Conservation (phyloP, 2,797 vertebrate genomes). For the Perdix hodgsoniae region DNA sequence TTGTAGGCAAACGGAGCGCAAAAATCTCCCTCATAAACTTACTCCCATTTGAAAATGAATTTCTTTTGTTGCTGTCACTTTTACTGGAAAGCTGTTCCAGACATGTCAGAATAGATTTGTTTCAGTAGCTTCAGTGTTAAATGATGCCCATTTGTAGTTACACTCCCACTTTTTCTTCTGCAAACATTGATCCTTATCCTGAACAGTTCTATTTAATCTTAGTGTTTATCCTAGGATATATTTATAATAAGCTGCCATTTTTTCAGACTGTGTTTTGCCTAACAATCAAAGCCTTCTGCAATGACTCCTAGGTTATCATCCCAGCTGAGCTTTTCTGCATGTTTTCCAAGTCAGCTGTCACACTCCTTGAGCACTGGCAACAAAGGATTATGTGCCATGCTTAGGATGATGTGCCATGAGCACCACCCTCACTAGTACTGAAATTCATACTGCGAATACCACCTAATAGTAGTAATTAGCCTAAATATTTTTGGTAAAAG, state of each 20-base stretch:
- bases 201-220: not conserved
- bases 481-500: too few species aligned
- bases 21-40: not conserved
- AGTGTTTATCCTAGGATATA: not conserved
- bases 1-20: not conserved
- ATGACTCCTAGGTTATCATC: not conserved
- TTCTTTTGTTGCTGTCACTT: not conserved
- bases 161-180: not conserved
- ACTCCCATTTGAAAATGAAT: not conserved
- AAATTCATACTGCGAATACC: not conserved
- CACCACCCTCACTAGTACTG: not conserved
- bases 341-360: not conserved
- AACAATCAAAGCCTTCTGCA: not conserved
- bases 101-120: not conserved
- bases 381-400: rapidly evolving
- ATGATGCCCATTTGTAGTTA: not conserved
- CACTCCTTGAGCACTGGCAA: not conserved
- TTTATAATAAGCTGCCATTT: not conserved
- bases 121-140: not conserved
- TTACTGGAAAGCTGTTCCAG: not conserved
- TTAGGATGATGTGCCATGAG: rapidly evolving
- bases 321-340: not conserved
- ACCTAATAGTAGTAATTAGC: not conserved
- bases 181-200: not conserved
- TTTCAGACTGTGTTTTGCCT: not conserved